Base-by-base conservation (phyloP, 2,888 invertebrate genomes). In the Isoperla grammatica region DNA sequence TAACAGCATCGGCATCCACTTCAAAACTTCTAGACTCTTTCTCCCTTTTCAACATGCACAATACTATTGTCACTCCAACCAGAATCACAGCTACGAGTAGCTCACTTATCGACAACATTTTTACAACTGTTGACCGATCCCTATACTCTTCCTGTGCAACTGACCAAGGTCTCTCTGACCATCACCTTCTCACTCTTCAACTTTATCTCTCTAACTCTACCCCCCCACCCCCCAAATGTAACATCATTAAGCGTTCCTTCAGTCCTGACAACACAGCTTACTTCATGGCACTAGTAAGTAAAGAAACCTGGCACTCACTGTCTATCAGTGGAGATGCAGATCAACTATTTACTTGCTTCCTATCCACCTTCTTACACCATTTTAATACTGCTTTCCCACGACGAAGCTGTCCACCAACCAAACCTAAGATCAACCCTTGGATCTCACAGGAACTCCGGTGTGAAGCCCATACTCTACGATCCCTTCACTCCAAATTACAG, bases 61-160 rank as follows among this genome's bases (percentile, higher is more conserved):
- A 48, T 6, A 48, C 48, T 6, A 20, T 48, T 6, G 8, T 22
- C 48, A 17, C 20, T 2, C 48, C 23, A n/a, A 48, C 48, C 20
- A 20, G 23, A 20, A 48, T 48, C 48, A 48, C 23, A 11, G 2
- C 22, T 8, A 5, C 15, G 12, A 22, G 22, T 8, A 5, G 22
- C 20, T 22, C 48, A 19, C 48, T 22, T 6, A 48, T 48, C n/a
- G 19, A 48, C 22, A 20, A 48, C n/a, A 48, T 48, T n/a, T 48
- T 48, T 20, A 48, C 48, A 11, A 20, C 48, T 20, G 22, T 19
- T n/a, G 8, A n/a, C 3, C 20, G n/a, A n/a, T n/a, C 20, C 4
- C 12, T 8, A 5, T 3, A n/a, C 2, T 6, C 5, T 6, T 11
- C 20, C 5, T 22, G 5, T 6, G 23, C 48, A 11, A 22, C 23